Evolutionary conservation across 2,888 invertebrate genomes (phyloP), one percentile per base, ranked within the genome.

Genomic region (Acleris cristana): DNA sequence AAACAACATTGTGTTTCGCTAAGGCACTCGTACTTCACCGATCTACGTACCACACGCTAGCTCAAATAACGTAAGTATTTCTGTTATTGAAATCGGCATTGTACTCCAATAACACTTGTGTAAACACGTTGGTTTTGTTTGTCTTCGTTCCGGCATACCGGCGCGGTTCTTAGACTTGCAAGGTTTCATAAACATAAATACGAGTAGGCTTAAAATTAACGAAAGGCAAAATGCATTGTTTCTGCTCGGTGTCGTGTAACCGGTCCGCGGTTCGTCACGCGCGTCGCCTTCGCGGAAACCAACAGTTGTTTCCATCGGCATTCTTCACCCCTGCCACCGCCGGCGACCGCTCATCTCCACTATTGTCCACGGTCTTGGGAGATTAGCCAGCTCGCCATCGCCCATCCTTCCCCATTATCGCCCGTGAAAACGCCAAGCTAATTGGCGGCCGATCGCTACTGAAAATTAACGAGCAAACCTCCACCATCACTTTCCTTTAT

Each of bases 281-380:
- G 84, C 83, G 81, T 81, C 79, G 81, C 75, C 79, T 90, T 88
- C 89, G 83, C 83, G 86, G 88, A 89, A 91, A 88, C 85, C 84
- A 89, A 88, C 90, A 87, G 89, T 87, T 88, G 88, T 87, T 88
- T 83, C 85, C 83, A 87, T 87, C 83, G 81, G 82, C 85, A 90
- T 90, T 89, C 88, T 85, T 86, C 80, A 83, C 89, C 49, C 79
- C 80, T 76, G 79, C 76, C 79, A 76, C 78, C 79, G 78, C 58
- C 78, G 78, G 79, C 72, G 70, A 58, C 72, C 69, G 79, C 75
- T 77, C 79, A 78, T 78, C 78, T 77, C 79, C 81, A 83, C 82
- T 74, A 80, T 82, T 83, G 77, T 81, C 80, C 79, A 82, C 82
- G 83, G 82, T 83, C 79, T 72, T 71, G 70, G 77, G 73, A 65